phyloP scores from a whole-genome alignment of 2,797 vertebrate genomes.

The Alosa sapidissima region DNA sequence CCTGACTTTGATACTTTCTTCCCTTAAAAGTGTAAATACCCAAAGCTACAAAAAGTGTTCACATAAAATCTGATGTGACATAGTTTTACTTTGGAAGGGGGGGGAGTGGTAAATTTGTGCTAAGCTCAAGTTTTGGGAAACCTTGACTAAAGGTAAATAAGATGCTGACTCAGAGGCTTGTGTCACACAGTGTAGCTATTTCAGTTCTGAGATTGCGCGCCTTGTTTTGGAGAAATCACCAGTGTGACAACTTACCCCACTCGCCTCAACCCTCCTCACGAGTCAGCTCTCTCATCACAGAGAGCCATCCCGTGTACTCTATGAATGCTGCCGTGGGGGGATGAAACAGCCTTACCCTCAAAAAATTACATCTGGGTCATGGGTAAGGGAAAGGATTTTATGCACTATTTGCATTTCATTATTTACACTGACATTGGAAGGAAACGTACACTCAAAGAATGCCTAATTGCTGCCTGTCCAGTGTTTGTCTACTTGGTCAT shows the following conservation, averaged over 20 bases:
- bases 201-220: too few relatives aligned
- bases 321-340: slow-evolving; percentile 24
- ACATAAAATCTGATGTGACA: too few relatives aligned
- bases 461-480: slow-evolving; percentile 41
- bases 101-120: background rate
- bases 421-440: slow-evolving; percentile 51
- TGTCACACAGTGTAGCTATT: background rate
- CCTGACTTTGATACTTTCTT: background rate
- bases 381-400: slow-evolving; percentile 43
- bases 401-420: slow-evolving; percentile 53
- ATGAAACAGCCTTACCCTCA: slow-evolving; percentile 40
- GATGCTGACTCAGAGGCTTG: background rate
- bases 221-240: background rate
- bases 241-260: background rate
- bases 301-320: slow-evolving; percentile 13
- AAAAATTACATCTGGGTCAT: slow-evolving; percentile 47
- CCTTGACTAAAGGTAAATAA: background rate
- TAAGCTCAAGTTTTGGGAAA: too few relatives aligned
- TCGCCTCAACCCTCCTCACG: background rate
- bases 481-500: slow-evolving; percentile 45
- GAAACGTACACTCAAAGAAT: slow-evolving; percentile 42
- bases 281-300: background rate
- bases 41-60: background rate
- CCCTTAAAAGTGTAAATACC: too few relatives aligned
- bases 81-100: background rate